These are phyloP conservation scores for Bujurquina vittata DNA, from an alignment of 2,113 vertebrate species.

Conservation along the genomic window DNA sequence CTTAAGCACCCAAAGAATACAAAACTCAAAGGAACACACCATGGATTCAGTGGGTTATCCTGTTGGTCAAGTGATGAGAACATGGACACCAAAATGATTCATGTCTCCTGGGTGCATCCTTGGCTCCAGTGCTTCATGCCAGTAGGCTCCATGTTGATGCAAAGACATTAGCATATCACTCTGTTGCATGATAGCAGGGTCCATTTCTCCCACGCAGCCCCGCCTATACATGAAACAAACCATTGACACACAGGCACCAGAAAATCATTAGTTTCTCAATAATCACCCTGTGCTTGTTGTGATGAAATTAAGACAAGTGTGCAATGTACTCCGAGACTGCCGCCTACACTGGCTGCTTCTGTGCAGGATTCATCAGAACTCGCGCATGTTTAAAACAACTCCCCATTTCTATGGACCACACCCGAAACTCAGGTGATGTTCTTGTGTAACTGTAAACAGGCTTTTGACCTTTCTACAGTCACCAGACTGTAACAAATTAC, in stretches of 20 bases:
- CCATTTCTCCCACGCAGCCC: constrained; percentile 66
- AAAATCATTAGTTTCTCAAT: constrained; percentile 68
- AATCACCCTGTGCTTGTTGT: constrained; percentile 53
- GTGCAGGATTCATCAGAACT: neutral
- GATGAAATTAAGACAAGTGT: constrained; percentile 29
- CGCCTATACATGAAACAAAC: constrained; percentile 74
- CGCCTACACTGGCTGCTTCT: neutral
- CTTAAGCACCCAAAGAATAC: constrained; percentile 49
- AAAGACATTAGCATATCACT: constrained; percentile 69
- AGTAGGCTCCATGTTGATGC: constrained; percentile 63
- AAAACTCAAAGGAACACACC: constrained; percentile 73
- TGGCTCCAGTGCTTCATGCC: constrained; percentile 67
- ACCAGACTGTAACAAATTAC: no score
- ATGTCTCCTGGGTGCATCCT: constrained; percentile 66
- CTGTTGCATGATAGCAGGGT: constrained; percentile 60
- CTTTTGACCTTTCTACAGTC: no score
- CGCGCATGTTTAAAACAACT: neutral
- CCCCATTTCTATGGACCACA: neutral
- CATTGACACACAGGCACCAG: constrained; percentile 75
- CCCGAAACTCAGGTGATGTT: neutral
- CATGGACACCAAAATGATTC: constrained; percentile 70
- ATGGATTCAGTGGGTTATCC: constrained; percentile 65
- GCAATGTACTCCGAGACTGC: neutral
- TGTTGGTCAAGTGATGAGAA: constrained; percentile 65
- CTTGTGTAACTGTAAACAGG: neutral